Evolutionary conservation across 2,888 invertebrate genomes (phyloP).

Genomic region (Phalera bucephala): DNA sequence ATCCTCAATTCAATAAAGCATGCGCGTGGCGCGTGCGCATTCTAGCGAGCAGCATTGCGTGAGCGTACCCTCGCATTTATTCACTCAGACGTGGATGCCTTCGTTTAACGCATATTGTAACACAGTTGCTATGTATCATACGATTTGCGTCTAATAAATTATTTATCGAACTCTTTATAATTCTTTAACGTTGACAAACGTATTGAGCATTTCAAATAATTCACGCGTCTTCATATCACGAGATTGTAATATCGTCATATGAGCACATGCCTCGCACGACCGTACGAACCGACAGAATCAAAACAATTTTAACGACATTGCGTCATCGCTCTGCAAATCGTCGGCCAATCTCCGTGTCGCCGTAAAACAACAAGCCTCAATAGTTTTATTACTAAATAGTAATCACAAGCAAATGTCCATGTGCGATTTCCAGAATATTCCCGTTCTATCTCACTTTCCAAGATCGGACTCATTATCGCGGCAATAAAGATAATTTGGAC

Average conservation of each 20-base stretch:
- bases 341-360: constrained; percentile 9
- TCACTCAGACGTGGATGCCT: constrained; percentile 30
- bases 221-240: constrained; percentile 14
- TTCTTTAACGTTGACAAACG: background rate
- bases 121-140: constrained; percentile 21
- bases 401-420: too few species aligned
- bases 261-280: constrained; percentile 12
- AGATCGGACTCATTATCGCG: background rate
- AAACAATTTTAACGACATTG: constrained; percentile 31
- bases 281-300: constrained; percentile 22
- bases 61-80: constrained; percentile 25
- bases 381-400: constrained; percentile 20
- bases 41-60: constrained; percentile 50
- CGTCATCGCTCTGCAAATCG: constrained; percentile 25
- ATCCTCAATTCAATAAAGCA: constrained; percentile 23
- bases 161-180: background rate
- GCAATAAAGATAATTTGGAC: background rate
- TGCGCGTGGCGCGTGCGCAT: constrained; percentile 37
- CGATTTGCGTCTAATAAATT: constrained; percentile 4
- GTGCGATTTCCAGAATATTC: constrained; percentile 1
- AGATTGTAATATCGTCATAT: constrained; percentile 22
- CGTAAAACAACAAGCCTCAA: constrained; percentile 1
- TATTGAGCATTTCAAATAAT: constrained; percentile 10
- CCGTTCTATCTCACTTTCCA: background rate
- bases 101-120: constrained; percentile 24